phyloP scores from a whole-genome alignment of 2,888 invertebrate species.

The Nipponacmea schrenckii region DNA sequence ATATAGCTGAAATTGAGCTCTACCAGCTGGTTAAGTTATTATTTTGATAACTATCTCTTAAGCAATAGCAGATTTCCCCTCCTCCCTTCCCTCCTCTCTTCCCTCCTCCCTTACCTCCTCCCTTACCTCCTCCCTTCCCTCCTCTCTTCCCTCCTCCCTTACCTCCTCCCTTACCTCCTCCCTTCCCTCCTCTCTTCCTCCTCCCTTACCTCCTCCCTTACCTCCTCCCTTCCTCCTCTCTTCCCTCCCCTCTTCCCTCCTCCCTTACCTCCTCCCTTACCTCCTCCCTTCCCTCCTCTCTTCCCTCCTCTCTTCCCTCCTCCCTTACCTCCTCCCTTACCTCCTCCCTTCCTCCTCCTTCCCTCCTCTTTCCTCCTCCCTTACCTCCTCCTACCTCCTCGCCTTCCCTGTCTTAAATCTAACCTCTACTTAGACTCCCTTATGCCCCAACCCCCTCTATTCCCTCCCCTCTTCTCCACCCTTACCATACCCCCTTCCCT shows the following conservation, averaged over 20 bases:
- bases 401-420: not conserved
- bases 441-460: not conserved
- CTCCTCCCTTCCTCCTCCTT: too few relatives aligned
- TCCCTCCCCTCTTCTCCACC: slow-evolving; percentile 9
- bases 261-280: not conserved
- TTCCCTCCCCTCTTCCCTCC: not conserved
- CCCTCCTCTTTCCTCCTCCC: slow-evolving; percentile 3
- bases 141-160: not conserved
- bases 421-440: not conserved
- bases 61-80: slow-evolving; percentile 5
- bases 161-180: not conserved
- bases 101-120: slow-evolving; percentile 12
- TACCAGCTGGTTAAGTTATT: too few relatives aligned
- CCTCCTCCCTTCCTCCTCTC: not conserved
- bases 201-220: not conserved
- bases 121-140: not conserved
- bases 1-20: too few relatives aligned
- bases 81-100: not conserved
- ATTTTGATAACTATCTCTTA: too few relatives aligned
- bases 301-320: too few relatives aligned
- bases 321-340: too few relatives aligned
- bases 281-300: not conserved
- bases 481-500: not conserved
- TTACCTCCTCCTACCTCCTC: not conserved
- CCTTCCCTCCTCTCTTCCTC: not conserved